Base-by-base conservation (phyloP, 1,140 invertebrate genomes). In the Lethrus apterus region DNA sequence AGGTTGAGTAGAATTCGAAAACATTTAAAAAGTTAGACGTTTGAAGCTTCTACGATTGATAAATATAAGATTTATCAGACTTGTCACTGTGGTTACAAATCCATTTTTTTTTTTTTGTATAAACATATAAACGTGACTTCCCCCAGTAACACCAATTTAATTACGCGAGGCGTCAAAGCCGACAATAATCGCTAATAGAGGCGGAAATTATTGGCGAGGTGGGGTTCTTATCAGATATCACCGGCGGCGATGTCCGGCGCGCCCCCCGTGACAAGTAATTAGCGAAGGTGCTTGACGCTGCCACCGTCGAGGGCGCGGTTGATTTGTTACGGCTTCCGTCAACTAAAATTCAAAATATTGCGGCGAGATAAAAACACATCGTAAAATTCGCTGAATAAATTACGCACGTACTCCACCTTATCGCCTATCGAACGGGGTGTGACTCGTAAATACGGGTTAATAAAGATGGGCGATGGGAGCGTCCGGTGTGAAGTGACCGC, bases 401-500 rank as follows among this genome's bases (percentile, higher is more conserved):
- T 51, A 52, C 38, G 20, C 3, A 46, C 23, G 41, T 23, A 36
- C 40, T 47, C 41, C 47, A 26, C 33, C 36, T 55, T 55, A 50
- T 50, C 47, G 46, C 42, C 44, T 47, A 52, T 55, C 50, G 46
- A 43, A 55, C 44, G 44, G 53, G 53, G 53, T 51, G 53, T 49
- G 53, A 55, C 53, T 20, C 50, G 52, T 55, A 55, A 55, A 55
- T 52, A 40, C 43, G 35, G n/a, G 26, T 49, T 55, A 55, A 55
- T 55, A 48, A 55, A 52, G 31, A 36, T 35, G 50, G 50, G 31
- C 43, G 44, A 20, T 35, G 49, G 51, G 46, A 45, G 41, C 23
- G 43, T 45, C 46, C 15, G 33, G 50, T 52, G 50, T 52, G 29
- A 52, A 52, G 41, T 48, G 46, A 38, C 44, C 46, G 32, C 31